A percentile compares a stretch with the other conserved stretches of the same genome.
phyloP scores from a whole-genome alignment of 2,797 vertebrate species.

The Hoplostethus mediterraneus region DNA sequence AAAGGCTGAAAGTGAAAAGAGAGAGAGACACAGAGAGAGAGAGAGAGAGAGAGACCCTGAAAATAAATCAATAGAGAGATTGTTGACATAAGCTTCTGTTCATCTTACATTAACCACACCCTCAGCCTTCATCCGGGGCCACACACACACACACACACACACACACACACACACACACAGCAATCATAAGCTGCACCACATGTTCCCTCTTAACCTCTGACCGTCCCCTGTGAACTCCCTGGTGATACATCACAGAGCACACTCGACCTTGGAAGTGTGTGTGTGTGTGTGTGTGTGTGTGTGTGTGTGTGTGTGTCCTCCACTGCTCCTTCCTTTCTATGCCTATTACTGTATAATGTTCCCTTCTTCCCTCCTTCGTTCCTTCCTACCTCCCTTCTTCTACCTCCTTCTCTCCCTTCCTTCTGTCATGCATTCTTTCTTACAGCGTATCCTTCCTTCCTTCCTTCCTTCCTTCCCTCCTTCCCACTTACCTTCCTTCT shows the following conservation, averaged over 20 bases:
- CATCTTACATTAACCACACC: constrained; percentile 69
- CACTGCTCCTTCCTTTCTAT: constrained; percentile 17
- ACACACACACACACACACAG: constrained; percentile 19
- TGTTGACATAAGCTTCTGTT: constrained; percentile 73
- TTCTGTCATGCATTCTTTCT: no score
- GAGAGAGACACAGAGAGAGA: neutral
- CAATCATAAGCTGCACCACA: neutral
- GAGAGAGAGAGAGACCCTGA: constrained; percentile 31
- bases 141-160: constrained; percentile 21
- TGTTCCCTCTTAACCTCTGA: constrained; percentile 54
- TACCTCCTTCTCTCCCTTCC: no score
- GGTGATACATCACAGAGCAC: constrained; percentile 62
- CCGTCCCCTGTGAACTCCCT: constrained; percentile 53
- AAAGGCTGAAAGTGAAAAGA: neutral
- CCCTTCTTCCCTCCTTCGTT: neutral
- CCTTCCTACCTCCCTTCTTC: no score
- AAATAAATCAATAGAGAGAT: constrained; percentile 70
- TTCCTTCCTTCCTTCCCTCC: no score
- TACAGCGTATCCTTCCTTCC: no score
- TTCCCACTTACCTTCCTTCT: no score
- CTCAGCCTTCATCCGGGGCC: constrained; percentile 38
- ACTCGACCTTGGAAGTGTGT: constrained; percentile 31
- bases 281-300: constrained; percentile 37
- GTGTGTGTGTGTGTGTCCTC: constrained; percentile 34
- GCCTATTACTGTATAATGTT: constrained; percentile 12